Percentiles rank a stretch among this genome's conserved stretches.
These are phyloP conservation scores for Spinus pinus DNA, from an alignment of 2,797 vertebrate species.

Conservation along the genomic window DNA sequence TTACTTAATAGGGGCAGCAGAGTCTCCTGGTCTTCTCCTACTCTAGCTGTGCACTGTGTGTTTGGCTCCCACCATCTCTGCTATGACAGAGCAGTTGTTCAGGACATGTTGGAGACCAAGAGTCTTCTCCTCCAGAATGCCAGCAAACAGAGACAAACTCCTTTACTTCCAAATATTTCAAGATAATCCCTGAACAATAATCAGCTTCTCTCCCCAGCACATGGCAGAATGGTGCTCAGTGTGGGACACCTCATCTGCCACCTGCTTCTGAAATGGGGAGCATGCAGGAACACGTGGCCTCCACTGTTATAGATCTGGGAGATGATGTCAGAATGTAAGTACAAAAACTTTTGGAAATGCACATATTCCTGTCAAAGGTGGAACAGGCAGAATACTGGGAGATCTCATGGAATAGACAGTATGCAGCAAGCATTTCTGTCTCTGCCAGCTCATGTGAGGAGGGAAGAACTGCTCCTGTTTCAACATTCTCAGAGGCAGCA, in stretches of 20 bases:
- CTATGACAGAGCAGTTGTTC: not conserved
- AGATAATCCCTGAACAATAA: not conserved
- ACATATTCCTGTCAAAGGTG: not conserved
- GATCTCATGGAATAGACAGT: not conserved
- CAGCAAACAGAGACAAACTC: not conserved
- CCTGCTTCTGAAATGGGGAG: not conserved
- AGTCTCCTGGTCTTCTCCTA: not conserved
- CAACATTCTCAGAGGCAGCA: not conserved
- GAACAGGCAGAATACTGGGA: not conserved
- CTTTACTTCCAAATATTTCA: not conserved
- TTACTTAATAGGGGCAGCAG: not conserved
- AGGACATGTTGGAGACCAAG: not conserved
- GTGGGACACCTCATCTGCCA: not conserved
- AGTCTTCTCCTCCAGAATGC: not conserved
- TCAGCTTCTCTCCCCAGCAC: not conserved
- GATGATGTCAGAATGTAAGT: not conserved
- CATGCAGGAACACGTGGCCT: not conserved
- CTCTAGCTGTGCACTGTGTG: not conserved
- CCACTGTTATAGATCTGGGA: not conserved
- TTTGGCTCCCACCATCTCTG: not conserved
- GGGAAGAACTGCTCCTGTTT: not conserved
- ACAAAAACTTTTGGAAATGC: not conserved
- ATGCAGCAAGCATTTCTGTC: not conserved
- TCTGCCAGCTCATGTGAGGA: not conserved
- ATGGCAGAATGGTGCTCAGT: not conserved